A percentile compares a stretch with the other conserved stretches of the same genome.
Conservation (phyloP, 2,888 invertebrate genomes). For the Megalurothrips usitatus region DNA sequence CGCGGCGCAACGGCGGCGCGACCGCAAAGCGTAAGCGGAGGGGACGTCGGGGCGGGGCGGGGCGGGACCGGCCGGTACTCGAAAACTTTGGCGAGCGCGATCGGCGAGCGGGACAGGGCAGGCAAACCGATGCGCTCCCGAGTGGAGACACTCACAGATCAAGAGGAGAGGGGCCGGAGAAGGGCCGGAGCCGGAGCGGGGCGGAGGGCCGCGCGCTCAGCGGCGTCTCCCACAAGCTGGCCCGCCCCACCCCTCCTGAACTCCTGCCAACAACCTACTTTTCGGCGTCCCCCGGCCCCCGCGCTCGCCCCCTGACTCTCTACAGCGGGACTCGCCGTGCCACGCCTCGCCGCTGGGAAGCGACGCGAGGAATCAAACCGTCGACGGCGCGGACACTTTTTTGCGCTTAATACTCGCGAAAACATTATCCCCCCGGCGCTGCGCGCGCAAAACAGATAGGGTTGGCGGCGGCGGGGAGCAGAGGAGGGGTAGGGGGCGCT, state of each 20-base stretch:
- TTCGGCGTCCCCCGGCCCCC: background rate
- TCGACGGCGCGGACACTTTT: background rate
- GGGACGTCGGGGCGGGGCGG: too few species aligned
- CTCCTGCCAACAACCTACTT: slow-evolving; percentile 24
- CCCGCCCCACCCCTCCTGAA: background rate
- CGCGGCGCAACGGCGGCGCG: too few species aligned
- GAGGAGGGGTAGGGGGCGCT: background rate
- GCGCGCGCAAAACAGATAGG: too few species aligned
- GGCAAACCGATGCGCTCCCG: too few species aligned
- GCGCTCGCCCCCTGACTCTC: background rate
- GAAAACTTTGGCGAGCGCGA: too few species aligned
- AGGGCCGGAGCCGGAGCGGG: background rate
- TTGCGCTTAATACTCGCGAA: background rate
- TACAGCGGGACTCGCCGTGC: background rate
- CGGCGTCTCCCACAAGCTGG: background rate
- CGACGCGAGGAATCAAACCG: background rate
- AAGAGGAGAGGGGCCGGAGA: background rate
- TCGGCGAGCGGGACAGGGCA: too few species aligned
- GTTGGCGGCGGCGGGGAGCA: background rate
- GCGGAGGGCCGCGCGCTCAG: background rate
- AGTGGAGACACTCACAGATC: background rate
- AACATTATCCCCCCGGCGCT: background rate
- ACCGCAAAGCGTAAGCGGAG: too few species aligned
- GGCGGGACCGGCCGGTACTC: too few species aligned
- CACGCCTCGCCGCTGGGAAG: too few species aligned